Evolutionary conservation across 1,140 invertebrate species (phyloP), one percentile per base, ranked within the genome.

Genomic region (Episyrphus balteatus): DNA sequence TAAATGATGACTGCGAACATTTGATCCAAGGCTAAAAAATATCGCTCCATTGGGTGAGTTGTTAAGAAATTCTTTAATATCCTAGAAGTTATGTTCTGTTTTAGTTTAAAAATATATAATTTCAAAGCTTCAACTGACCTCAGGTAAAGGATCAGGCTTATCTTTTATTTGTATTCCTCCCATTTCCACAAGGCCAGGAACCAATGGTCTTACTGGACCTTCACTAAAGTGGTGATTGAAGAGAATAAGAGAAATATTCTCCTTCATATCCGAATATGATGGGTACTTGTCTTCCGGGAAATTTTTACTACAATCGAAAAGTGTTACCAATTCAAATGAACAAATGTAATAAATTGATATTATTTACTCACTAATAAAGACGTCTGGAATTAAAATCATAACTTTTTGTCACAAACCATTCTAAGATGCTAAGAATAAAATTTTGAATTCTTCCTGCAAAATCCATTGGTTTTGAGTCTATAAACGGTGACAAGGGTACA

Each of bases 11-110:
- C 72, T 66, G 10, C 59, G 62, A 3, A 77, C 57, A 31, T 70
- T 73, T 3, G 73, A 71, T 1, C 80, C 80, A 34, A 82, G 64
- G 52, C 77, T 79, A 42, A 82, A 74, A 40, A 76, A 72, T 19
- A 82, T 72, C 5, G 74, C 67, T 5, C 76, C 76, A 19, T 75
- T 53, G 11, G 67, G 54, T 7, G 53, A 48, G 6, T 58, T 54
- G 33, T 73, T 69, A 9, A 78, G 46, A 47, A 66, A 71, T 5
- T 64, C 44, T 57, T 26, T 8, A 26, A 26, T 26, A 8, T 26
- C 21, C 21, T 26, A 26, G 3, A 26, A 26, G 21, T 26, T 26
- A 5, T 5, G 21, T 5, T 26, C 3, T 26, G 3, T 26, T 5
- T 26, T 3, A 5, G 8, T 26, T 26, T 26, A 3, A 26, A 26